Conservation (phyloP, 2,797 vertebrate genomes). For the Poeciliopsis gracilis region DNA sequence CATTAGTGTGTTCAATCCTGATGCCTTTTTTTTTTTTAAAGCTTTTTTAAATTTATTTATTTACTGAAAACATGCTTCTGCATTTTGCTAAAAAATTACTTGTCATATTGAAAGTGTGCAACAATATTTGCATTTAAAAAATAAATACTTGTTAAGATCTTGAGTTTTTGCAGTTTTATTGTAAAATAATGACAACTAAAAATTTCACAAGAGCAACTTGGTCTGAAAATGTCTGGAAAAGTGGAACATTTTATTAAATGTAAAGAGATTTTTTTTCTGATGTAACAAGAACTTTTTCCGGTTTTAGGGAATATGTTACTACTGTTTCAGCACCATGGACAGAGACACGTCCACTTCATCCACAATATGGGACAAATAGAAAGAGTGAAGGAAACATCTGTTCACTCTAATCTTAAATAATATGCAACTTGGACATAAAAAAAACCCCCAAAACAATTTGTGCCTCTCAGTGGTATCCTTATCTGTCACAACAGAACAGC, state of each 20-base stretch:
- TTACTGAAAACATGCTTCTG: no score
- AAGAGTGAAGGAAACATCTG: constrained; percentile 8
- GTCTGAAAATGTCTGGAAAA: neutral
- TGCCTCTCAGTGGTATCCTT: constrained; percentile 22
- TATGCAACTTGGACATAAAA: constrained; percentile 16
- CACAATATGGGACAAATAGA: constrained; percentile 13
- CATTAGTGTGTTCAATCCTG: neutral
- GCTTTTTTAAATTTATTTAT: no score
- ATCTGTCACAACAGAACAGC: constrained; percentile 32
- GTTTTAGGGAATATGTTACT: neutral
- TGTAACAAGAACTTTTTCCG: no score
- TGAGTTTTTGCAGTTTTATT: no score
- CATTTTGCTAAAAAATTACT: no score
- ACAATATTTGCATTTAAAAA: no score
- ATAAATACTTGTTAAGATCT: no score
- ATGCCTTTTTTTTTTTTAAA: neutral
- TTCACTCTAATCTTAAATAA: constrained; percentile 22
- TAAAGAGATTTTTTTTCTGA: no score
- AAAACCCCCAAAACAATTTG: constrained; percentile 8
- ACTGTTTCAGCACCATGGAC: constrained; percentile 23
- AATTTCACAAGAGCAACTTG: neutral
- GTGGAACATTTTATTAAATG: neutral
- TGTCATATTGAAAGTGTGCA: no score
- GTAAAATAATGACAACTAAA: no score
- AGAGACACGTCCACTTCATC: neutral